phyloP scores from a whole-genome alignment of 2,113 vertebrate genomes.

The Mesembrinibis cayennensis region DNA sequence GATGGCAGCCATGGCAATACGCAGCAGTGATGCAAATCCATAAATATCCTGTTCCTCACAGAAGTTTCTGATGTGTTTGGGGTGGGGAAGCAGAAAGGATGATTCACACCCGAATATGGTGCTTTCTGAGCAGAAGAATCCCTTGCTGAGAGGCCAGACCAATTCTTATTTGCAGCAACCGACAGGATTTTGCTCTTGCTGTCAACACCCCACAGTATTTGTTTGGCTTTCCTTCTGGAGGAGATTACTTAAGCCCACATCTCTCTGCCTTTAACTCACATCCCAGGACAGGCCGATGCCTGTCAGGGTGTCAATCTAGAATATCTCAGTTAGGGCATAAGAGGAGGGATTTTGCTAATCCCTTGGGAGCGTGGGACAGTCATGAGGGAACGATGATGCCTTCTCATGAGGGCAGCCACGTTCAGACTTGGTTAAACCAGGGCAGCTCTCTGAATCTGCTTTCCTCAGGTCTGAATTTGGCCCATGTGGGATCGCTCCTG shows the following conservation, averaged over 20 bases:
- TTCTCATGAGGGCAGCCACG: neutral
- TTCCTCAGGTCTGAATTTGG: neutral
- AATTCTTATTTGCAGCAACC: neutral
- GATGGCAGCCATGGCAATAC: neutral
- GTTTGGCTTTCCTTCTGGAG: neutral
- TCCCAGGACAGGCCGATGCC: neutral
- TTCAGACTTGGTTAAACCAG: neutral
- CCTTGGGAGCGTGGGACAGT: fast-evolving
- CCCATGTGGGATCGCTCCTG: neutral
- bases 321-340: neutral
- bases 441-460: neutral
- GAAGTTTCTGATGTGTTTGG: neutral
- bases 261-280: neutral
- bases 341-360: neutral
- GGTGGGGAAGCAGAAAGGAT: neutral
- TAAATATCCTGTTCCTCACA: neutral
- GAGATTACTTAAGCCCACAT: neutral
- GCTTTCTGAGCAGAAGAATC: slow-evolving; percentile 22
- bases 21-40: neutral
- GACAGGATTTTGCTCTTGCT: slow-evolving; percentile 21
- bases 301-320: neutral
- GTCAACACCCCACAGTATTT: neutral
- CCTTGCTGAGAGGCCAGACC: neutral
- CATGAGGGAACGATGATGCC: neutral
- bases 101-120: slow-evolving; percentile 38